Evolutionary conservation across 1,140 invertebrate genomes (phyloP), one percentile per base, ranked within the genome.

Genomic region (Drosophila athabasca): DNA sequence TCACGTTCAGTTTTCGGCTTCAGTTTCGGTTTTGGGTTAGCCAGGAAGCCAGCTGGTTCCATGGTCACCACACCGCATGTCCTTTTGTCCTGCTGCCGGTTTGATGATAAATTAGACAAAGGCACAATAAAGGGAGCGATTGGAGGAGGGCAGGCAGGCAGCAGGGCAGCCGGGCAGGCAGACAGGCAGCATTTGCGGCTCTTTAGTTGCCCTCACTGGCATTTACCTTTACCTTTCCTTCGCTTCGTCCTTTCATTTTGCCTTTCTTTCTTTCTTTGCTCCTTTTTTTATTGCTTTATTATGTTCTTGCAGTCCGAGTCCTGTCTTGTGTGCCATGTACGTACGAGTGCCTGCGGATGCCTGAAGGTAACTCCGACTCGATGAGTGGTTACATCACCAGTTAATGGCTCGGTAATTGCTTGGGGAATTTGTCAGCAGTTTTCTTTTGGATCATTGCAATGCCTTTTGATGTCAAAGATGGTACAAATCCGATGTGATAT

Each of bases 21-120:
- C 62, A 11, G 65, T 41, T 55, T 45, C 13, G 66, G 65, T 55
- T 69, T 69, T 69, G 67, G 57, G 52, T 70, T 48, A 62, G 79
- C 50, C 79, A 88, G 83, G 83, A 88, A 87, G 82, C 82, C 82
- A 87, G 82, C 82, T 87, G 67, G 82, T 88, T 78, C 74, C 65
- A 46, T 68, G 60, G 73, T 70, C 67, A 70, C 61, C 74, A 60
- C 55, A 62, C 70, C 44, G 61, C 69, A 62, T 80, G 66, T 75
- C 77, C 69, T 66, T 60, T 65, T 71, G 59, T 65, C 64, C 74
- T 70, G 55, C 76, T 83, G 70, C 85, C 73, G 71, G 64, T 87
- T 88, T 79, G 79, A 87, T 88, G 83, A 87, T 87, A 87, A 88
- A 87, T 87, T 87, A 83, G 83, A 39, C 67, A 64, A 66, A 53